phyloP scores from a whole-genome alignment of 2,797 vertebrate species.

The Cyprinella venusta region DNA sequence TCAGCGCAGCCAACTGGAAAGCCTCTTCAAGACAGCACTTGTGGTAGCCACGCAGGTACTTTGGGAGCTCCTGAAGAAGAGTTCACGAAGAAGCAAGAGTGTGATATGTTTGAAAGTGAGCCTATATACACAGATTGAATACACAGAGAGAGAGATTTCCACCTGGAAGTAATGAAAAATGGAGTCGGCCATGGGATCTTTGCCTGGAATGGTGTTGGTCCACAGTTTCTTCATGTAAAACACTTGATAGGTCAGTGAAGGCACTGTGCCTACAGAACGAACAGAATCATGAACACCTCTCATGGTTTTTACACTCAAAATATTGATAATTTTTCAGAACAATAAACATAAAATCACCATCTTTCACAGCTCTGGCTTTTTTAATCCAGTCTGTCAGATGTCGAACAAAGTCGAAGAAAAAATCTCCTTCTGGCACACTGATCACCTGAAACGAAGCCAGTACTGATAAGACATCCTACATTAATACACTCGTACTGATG shows the following conservation, averaged over 20 bases:
- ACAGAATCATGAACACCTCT: background rate
- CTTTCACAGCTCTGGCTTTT: slow-evolving; percentile 91
- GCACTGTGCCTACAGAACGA: slow-evolving; percentile 82
- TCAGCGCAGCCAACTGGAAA: slow-evolving; percentile 90
- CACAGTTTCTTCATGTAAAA: slow-evolving; percentile 99
- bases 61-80: slow-evolving; percentile 87
- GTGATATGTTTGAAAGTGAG: background rate
- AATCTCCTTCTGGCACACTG: slow-evolving; percentile 96
- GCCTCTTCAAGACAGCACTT: slow-evolving; percentile 95
- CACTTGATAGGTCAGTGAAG: slow-evolving; percentile 97
- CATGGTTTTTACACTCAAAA: background rate
- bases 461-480: background rate
- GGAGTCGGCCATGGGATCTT: slow-evolving; percentile 94
- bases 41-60: slow-evolving; percentile 96
- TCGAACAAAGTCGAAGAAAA: slow-evolving; percentile 99
- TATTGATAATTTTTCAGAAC: background rate
- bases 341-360: slow-evolving; percentile 76
- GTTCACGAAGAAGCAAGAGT: background rate
- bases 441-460: slow-evolving; percentile 83
- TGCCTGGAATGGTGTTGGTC: slow-evolving; percentile 94
- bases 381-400: slow-evolving; percentile 98
- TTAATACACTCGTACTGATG: background rate
- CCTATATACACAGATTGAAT: background rate
- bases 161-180: slow-evolving; percentile 99
- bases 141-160: background rate